A percentile compares a stretch with the other conserved stretches of the same genome.
These are phyloP conservation scores for Hiodon alosoides DNA, from an alignment of 2,113 vertebrate genomes.

Conservation along the genomic window DNA sequence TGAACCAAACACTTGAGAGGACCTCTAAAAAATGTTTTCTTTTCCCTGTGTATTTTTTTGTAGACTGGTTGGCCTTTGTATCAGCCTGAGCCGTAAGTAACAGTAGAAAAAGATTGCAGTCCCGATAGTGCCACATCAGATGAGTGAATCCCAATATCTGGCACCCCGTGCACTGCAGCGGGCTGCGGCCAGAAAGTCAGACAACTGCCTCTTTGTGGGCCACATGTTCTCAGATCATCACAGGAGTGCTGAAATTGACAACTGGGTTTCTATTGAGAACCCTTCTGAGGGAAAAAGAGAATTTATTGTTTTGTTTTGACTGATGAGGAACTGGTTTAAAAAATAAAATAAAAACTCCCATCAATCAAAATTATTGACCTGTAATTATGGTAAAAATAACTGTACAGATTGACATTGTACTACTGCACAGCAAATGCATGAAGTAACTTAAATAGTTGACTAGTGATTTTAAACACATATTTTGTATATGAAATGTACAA, in stretches of 20 bases:
- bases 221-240: constrained; percentile 14
- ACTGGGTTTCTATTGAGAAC: neutral
- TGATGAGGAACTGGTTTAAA: neutral
- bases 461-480: too few species aligned
- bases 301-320: neutral
- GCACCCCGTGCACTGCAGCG: neutral
- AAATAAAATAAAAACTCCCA: too few species aligned
- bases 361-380: too few species aligned
- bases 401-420: too few species aligned
- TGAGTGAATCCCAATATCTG: constrained; percentile 4
- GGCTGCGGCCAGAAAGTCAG: neutral
- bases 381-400: too few species aligned
- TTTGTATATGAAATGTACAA: too few species aligned
- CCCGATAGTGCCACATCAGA: neutral
- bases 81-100: neutral
- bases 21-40: constrained; percentile 25
- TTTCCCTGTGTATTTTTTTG: constrained; percentile 26
- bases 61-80: neutral
- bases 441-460: neutral
- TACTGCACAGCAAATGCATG: too few species aligned
- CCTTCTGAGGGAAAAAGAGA: neutral
- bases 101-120: constrained; percentile 12
- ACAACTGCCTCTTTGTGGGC: constrained; percentile 25
- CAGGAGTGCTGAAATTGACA: constrained; percentile 1
- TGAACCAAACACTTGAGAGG: constrained; percentile 31